A percentile compares a stretch with the other conserved stretches of the same genome.
phyloP scores from a whole-genome alignment of 2,888 invertebrate species.

The Alloplasta piceator region DNA sequence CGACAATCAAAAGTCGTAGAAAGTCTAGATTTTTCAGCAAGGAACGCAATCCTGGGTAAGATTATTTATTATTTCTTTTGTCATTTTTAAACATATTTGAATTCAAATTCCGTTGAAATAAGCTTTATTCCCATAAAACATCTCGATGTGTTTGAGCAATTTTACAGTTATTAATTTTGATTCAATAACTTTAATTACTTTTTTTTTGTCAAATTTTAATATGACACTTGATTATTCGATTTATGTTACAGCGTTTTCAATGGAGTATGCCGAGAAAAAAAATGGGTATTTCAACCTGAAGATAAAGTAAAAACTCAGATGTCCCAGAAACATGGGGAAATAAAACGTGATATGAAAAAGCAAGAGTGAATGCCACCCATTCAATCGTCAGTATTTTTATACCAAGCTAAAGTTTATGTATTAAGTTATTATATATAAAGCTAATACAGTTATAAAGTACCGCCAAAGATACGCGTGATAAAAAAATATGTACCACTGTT shows the following conservation, averaged over 20 bases:
- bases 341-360: neutral
- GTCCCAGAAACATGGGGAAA: constrained; percentile 1
- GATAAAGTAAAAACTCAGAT: constrained; percentile 2
- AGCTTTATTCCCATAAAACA: neutral
- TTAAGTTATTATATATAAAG: neutral
- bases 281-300: neutral
- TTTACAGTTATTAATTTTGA: too few species aligned
- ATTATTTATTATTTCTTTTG: constrained; percentile 1
- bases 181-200: too few species aligned
- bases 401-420: neutral
- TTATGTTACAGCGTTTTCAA: neutral
- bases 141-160: neutral
- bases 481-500: neutral
- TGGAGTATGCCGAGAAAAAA: neutral
- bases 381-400: neutral
- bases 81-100: neutral
- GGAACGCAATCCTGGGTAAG: constrained; percentile 1
- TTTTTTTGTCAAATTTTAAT: constrained; percentile 1
- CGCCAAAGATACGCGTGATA: neutral
- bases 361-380: neutral
- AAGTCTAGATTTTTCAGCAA: constrained; percentile 1
- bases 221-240: constrained; percentile 1
- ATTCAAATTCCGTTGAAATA: neutral
- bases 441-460: too few species aligned
- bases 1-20: neutral